These are phyloP conservation scores for Watsonalla cultraria DNA, from an alignment of 2,888 invertebrate genomes.

Conservation along the genomic window DNA sequence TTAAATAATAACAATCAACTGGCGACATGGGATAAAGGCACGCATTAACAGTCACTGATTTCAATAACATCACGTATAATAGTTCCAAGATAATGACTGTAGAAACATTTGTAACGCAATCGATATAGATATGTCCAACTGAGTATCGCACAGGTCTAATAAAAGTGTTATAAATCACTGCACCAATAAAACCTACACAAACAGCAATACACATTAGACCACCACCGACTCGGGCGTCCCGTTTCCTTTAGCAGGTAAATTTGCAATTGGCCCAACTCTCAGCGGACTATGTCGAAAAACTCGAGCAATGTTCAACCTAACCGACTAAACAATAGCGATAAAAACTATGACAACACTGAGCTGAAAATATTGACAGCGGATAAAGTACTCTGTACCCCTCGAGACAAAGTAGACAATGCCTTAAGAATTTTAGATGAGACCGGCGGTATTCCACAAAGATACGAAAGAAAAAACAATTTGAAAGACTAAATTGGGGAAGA, in stretches of 20 bases:
- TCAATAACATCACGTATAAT: not conserved
- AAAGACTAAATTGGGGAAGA: constrained; percentile 27
- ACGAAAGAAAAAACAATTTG: constrained; percentile 26
- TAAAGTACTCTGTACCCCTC: constrained; percentile 31
- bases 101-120: too few relatives aligned
- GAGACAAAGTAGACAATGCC: constrained; percentile 35
- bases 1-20: not conserved
- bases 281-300: constrained; percentile 35
- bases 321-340: constrained; percentile 26
- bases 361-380: constrained; percentile 14
- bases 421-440: constrained; percentile 24
- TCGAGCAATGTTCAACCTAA: constrained; percentile 39
- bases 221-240: constrained; percentile 35
- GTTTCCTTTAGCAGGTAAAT: constrained; percentile 56
- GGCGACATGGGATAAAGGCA: not conserved
- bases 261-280: constrained; percentile 49
- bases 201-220: constrained; percentile 22
- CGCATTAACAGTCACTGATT: not conserved
- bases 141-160: not conserved
- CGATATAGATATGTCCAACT: not conserved
- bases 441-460: constrained; percentile 47
- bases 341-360: constrained; percentile 16
- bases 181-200: constrained; percentile 26
- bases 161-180: constrained; percentile 14
- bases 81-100: too few relatives aligned